Evolutionary conservation across 2,113 vertebrate species (phyloP).

Genomic region (Rissa tridactyla): DNA sequence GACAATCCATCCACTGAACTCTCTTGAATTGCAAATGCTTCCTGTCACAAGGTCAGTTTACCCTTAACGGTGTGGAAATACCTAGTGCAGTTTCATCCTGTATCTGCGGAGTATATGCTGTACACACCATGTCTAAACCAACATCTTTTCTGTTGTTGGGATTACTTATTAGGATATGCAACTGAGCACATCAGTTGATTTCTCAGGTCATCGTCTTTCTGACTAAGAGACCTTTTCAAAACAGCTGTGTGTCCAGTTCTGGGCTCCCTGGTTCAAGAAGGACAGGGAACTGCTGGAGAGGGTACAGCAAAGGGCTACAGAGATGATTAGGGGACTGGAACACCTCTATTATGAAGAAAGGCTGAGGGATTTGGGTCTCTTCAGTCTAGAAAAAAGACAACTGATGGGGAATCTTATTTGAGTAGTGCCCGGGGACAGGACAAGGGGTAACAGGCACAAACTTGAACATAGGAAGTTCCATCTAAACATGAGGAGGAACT

Average conservation of each 20-base stretch:
- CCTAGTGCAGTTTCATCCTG: background rate
- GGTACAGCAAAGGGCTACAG: too few species aligned
- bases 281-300: too few species aligned
- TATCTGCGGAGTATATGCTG: background rate
- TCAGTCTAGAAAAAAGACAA: too few species aligned
- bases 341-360: too few species aligned
- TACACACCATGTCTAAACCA: background rate
- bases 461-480: too few species aligned
- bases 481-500: too few species aligned
- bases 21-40: background rate
- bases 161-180: background rate
- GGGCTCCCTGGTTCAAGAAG: too few species aligned
- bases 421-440: too few species aligned
- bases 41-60: background rate
- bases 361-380: too few species aligned
- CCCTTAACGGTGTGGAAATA: background rate
- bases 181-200: background rate
- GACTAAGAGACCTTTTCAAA: background rate
- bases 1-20: background rate
- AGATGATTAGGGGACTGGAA: too few species aligned
- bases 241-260: background rate
- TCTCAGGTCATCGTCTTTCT: background rate
- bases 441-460: too few species aligned
- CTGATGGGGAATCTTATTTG: too few species aligned
- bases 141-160: fast-evolving